Base-by-base conservation (phyloP, 1,140 invertebrate genomes). In the Pissodes strobi region DNA sequence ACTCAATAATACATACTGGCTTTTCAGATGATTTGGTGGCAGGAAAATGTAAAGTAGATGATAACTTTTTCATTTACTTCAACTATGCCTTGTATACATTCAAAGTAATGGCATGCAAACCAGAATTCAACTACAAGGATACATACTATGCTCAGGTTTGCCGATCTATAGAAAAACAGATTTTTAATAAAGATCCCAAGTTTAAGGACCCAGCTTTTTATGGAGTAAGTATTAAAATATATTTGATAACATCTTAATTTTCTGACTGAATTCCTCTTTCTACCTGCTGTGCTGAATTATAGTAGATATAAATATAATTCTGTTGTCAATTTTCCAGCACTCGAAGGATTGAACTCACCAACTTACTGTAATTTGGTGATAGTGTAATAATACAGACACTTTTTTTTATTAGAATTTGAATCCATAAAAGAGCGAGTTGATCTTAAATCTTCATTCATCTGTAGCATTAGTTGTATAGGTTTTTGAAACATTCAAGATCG, bases 11-110 rank as follows among this genome's bases (percentile, higher is more conserved):
- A n/a, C n/a, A n/a, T n/a, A n/a, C n/a, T n/a, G n/a, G n/a, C n/a
- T 49, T 68, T 58, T 34, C 30, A 69, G 67, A 64, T 39, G 37
- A 13, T 17, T 58, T 69, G 22, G 59, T 69, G 9, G 46, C 43
- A 9, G 67, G 67, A 10, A 64, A 64, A 41, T 63, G 59, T 52
- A 66, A 62, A 39, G 30, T 69, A 25, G 67, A 69, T 43, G 39
- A 49, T 1, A 45, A 60, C 17, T 69, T 66, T 38, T 69, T 69
- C 12, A 17, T 43, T 19, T 62, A 46, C 3, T 63, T 69, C 15
- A 13, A 51, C 18, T 64, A 69, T 55, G 57, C 55, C 15, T 45
- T 69, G 23, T 59, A 60, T 21, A 66, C 67, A 15, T 62, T 69
- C 46, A 69, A 66, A 59, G 59, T 65, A 12, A 62, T 69, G 25